phyloP scores from a whole-genome alignment of 2,888 invertebrate genomes.

The Amiota communis region DNA sequence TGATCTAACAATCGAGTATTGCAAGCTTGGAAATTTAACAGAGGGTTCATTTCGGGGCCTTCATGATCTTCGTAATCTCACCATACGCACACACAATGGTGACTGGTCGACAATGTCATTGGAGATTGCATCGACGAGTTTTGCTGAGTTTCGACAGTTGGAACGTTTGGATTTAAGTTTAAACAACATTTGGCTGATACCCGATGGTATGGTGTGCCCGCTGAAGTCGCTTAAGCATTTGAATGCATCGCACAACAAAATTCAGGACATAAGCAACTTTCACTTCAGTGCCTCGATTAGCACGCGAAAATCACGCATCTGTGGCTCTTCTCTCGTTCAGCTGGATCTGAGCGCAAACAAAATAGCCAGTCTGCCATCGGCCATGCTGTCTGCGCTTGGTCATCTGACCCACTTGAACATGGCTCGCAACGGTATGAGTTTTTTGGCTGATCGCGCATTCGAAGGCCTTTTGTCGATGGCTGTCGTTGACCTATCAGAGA shows the following conservation, averaged over 20 bases:
- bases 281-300: constrained; percentile 82
- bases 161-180: constrained; percentile 89
- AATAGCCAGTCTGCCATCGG: constrained; percentile 86
- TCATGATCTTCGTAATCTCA: constrained; percentile 86
- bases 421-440: constrained; percentile 89
- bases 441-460: constrained; percentile 88
- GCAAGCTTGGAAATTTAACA: constrained; percentile 89
- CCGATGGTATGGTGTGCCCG: constrained; percentile 88
- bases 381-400: constrained; percentile 85
- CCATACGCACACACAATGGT: constrained; percentile 87
- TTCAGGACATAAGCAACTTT: constrained; percentile 90
- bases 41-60: constrained; percentile 86
- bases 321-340: constrained; percentile 81
- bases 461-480: constrained; percentile 85
- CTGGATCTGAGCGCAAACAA: constrained; percentile 90
- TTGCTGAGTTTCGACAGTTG: constrained; percentile 84
- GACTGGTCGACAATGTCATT: constrained; percentile 90
- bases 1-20: constrained; percentile 87
- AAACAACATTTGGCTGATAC: constrained; percentile 92
- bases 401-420: constrained; percentile 86
- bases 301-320: constrained; percentile 73
- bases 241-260: constrained; percentile 89
- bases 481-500: constrained; percentile 90
- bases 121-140: constrained; percentile 86
- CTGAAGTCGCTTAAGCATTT: constrained; percentile 84